Percentiles rank a stretch among this genome's conserved stretches.
These are phyloP conservation scores for Epinephelus malabaricus DNA, from an alignment of 2,797 vertebrate species.

Conservation along the genomic window DNA sequence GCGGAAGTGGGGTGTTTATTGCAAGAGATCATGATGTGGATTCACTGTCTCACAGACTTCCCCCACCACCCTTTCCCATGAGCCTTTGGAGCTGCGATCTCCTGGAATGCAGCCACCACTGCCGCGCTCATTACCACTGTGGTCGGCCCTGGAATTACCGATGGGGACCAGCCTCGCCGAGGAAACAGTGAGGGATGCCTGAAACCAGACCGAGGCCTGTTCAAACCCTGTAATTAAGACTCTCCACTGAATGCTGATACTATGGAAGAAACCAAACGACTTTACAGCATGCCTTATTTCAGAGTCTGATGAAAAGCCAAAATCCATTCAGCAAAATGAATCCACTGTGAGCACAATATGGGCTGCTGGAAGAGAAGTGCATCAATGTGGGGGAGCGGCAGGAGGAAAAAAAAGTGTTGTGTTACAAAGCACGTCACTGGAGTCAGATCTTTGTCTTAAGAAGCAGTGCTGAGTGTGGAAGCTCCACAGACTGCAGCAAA, in stretches of 20 bases:
- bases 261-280: conserved; percentile 86
- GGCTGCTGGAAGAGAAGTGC: conserved; percentile 66
- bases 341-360: conserved; percentile 60
- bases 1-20: conserved; percentile 82
- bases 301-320: conserved; percentile 80
- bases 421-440: conserved; percentile 63
- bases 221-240: conserved; percentile 88
- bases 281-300: conserved; percentile 85
- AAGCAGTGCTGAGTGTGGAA: conserved; percentile 51
- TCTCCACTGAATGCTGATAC: conserved; percentile 86
- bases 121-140: conserved; percentile 85
- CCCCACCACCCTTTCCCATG: conserved; percentile 85
- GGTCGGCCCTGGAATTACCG: conserved; percentile 86
- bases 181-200: conserved; percentile 86
- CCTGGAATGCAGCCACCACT: conserved; percentile 80
- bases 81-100: conserved; percentile 79
- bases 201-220: conserved; percentile 82
- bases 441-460: conserved; percentile 53
- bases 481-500: conserved; percentile 46
- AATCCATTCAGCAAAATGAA: conserved; percentile 82
- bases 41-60: conserved; percentile 80
- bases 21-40: conserved; percentile 75
- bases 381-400: conserved; percentile 66
- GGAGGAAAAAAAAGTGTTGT: conserved; percentile 55
- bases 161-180: conserved; percentile 76